Evolutionary conservation across 2,113 vertebrate genomes (phyloP), one percentile per base, ranked within the genome.

Genomic region (Cyanoramphus novaezelandiae): DNA sequence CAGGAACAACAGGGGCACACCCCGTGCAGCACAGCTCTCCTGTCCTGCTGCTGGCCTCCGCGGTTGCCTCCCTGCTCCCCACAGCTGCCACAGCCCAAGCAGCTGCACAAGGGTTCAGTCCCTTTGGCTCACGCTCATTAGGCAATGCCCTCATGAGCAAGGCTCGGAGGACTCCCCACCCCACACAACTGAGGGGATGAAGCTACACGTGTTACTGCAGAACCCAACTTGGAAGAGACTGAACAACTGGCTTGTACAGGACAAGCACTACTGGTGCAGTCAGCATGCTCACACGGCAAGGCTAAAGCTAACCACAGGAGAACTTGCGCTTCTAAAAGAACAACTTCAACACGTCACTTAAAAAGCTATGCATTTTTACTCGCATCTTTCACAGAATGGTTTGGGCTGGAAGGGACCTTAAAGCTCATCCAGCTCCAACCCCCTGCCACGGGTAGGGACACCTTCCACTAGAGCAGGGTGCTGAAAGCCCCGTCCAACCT

Each of bases 91-190:
- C 3, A 2, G 35, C 72, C 39, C 82, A 35, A 23, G 27, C 33
- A 78, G 44, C 64, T 31, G 23, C 2, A 17, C 27, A 18, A 41
- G 18, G 92, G 47, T 35, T 28, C 33, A 74, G 57, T 27, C 27
- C 37, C 37, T 82, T 63, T n/a, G 70, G 59, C 63, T 72, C 7
- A 2, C 6, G 9, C 3, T 60, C 44, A 11, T n/a, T 21, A 75
- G 31, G 75, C 67, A 89, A 2, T 1, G 2, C 28, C 13, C 21
- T 8, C 25, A 4, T 0, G 1, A 65, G 39, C n/a, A 21, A 53
- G 33, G 28, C 9, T 21, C 86, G 68, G 65, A 83, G 46, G 55
- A 70, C 1, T 62, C 31, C n/a, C 41, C 27, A 57, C 8, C 29
- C 46, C 35, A 52, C 17, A 60, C 33, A 71, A 46, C 25, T 8